Base-by-base conservation (phyloP, 2,113 vertebrate genomes). In the Camelus dromedarius region DNA sequence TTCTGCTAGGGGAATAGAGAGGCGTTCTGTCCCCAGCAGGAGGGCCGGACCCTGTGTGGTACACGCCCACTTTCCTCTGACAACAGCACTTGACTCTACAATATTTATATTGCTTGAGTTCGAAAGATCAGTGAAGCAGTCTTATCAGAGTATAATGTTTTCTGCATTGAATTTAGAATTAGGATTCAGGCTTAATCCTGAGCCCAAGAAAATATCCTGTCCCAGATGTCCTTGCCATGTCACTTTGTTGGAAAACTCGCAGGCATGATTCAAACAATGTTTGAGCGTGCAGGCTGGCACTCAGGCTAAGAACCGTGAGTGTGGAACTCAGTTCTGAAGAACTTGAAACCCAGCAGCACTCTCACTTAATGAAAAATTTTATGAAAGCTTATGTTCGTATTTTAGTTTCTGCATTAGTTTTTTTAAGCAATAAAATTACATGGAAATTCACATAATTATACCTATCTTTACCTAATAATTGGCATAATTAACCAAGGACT, bases 391-490 rank as follows among this genome's bases (percentile, higher is more conserved):
- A 83, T 5, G n/a, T 94, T 92, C n/a, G n/a, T 80, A 32, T 84
- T 72, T 83, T 96, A 67, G 76, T 93, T 96, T 93, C 64, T 69
- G 46, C 22, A 32, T 22, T 95, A 19, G 42, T 22, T 22, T 81
- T 79, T 96, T 96, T 35, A 86, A 91, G 85, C n/a, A 89, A 89
- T 96, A 85, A 95, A 89, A 67, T 72, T n/a, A 26, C 32, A 87
- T 90, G 30, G 19, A 92, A 89, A 95, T 91, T 72, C 32, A 90
- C 58, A 56, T 94, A 77, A 95, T 96, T 96, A 80, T 67, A 66
- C 13, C 18, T 76, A 69, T 92, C 95, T 96, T 98, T 95, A 96
- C 67, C 93, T 96, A 98, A 88, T 95, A 95, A 96, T 97, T 97
- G 82, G 22, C 16, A 73, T 94, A 96, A 96, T 95, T 93, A 96